Evolutionary conservation across 1,140 invertebrate genomes (phyloP), one percentile per base, ranked within the genome.

Genomic region (Tetragnatha versicolor): DNA sequence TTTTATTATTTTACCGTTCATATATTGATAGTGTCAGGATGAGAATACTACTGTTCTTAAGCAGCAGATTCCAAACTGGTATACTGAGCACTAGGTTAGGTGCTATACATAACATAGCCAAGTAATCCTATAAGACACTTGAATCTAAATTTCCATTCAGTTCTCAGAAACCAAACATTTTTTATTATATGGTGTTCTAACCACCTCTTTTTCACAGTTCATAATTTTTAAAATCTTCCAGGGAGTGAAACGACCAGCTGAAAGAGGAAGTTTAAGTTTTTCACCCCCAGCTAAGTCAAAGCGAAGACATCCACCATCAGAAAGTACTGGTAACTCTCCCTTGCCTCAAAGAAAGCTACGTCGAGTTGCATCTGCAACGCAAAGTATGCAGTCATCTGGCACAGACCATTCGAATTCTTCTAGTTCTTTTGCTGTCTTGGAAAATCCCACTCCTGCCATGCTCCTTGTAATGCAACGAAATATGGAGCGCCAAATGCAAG

Each of bases 371-470:
- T 77, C 73, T 4, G 73, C 73, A 65, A 77, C 73, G 42, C 73
- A 77, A 20, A 65, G 45, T 53, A 77, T 77, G 73, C 73, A 77
- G 17, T 63, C 73, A 9, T 53, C 60, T 29, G 25, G 58, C 37
- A 31, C 37, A n/a, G 73, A 63, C 49, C 73, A 77, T 65, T 65
- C 47, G 12, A 66, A 51, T 65, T n/a, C 20, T 37, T 27, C 60
- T 14, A 65, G 37, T 53, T 20, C 42, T 35, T 63, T 39, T 20
- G 29, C n/a, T 63, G 45, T 77, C 55, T 49, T 72, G 49, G 83
- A 79, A 85, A 27, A 85, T 84, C 88, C 88, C 12, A 89, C 88
- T 3, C 88, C 88, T 29, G 88, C 88, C 0, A 89, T 89, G 88
- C 80, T 88, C 9, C 82, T 85, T n/a, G 84, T 88, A 29, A 82